These are phyloP conservation scores for Masnerella sp. DNA, from an alignment of 2,888 invertebrate genomes.

Conservation along the genomic window DNA sequence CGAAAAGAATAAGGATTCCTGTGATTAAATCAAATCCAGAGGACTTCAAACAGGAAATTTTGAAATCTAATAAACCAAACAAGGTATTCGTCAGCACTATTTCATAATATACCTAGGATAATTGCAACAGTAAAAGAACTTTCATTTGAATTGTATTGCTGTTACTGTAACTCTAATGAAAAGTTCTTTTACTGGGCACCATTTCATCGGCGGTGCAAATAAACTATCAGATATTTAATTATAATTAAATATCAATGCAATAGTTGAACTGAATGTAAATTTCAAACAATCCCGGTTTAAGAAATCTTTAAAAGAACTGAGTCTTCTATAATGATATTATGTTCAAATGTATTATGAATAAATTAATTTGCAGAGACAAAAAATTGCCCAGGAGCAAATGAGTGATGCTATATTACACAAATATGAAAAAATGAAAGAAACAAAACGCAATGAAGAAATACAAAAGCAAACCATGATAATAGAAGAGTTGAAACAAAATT, in stretches of 20 bases:
- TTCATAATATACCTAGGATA: background rate
- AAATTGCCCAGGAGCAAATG: background rate
- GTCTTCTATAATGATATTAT: background rate
- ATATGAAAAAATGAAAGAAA: background rate
- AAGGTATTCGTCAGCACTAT: background rate
- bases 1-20: background rate
- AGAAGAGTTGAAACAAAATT: background rate
- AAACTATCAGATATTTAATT: no score
- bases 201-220: no score
- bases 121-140: no score
- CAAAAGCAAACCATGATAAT: background rate
- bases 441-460: background rate
- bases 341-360: background rate
- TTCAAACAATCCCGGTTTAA: background rate
- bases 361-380: background rate
- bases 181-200: no score
- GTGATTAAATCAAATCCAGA: background rate
- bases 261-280: no score
- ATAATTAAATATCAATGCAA: no score
- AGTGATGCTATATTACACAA: background rate
- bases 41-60: background rate
- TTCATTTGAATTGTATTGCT: background rate
- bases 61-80: background rate
- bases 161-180: background rate
- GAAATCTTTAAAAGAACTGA: background rate